A percentile compares a stretch with the other conserved stretches of the same genome.
These are phyloP conservation scores for Brachionus paranguensis DNA, from an alignment of 1,140 invertebrate genomes.

Conservation along the genomic window DNA sequence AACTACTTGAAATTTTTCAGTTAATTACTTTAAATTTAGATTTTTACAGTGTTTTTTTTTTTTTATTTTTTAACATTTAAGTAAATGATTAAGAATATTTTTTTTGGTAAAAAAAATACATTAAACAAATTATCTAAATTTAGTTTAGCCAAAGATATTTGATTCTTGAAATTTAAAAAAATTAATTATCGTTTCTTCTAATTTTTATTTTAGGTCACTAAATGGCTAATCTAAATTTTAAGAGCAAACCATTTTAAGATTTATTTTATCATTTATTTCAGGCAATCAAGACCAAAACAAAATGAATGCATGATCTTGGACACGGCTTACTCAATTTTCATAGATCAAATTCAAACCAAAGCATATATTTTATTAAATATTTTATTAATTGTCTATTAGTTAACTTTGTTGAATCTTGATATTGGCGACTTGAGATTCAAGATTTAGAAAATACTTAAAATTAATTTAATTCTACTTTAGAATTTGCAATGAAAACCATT, in stretches of 20 bases:
- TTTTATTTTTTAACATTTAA: no score
- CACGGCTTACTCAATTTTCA: neutral
- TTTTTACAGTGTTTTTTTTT: no score
- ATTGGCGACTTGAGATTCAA: neutral
- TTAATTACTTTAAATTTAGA: no score
- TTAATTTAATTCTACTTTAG: neutral
- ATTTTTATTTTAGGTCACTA: neutral
- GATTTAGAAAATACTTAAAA: neutral
- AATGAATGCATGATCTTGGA: neutral
- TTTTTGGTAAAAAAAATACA: neutral
- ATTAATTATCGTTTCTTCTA: neutral
- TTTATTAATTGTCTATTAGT: neutral
- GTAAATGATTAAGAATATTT: no score
- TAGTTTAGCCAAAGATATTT: neutral
- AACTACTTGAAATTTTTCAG: no score
- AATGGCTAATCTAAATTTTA: neutral
- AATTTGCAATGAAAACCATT: neutral
- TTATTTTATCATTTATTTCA: neutral
- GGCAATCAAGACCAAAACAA: neutral
- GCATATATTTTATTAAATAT: neutral
- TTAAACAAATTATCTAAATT: neutral
- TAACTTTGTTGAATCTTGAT: neutral
- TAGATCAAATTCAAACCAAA: neutral
- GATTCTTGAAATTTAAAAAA: neutral
- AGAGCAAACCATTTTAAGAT: neutral